Base-by-base conservation (phyloP, 2,113 vertebrate genomes). In the Elanus axillaris region DNA sequence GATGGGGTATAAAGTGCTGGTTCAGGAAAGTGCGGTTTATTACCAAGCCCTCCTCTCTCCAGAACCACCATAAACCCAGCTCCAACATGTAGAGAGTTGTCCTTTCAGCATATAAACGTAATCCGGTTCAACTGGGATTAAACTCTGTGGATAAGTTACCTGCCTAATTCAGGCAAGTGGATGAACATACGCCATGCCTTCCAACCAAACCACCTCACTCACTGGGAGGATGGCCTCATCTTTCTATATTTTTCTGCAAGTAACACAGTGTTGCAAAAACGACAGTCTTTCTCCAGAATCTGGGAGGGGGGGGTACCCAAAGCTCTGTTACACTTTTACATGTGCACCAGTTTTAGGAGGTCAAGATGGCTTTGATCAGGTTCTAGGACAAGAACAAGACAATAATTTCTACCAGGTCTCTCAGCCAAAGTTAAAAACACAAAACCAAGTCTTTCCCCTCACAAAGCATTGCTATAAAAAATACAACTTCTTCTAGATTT, bases 381-480 rank as follows among this genome's bases (percentile, higher is more conserved):
- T 79, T 80, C 68, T 94, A 83, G 79, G 55, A 64, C 66, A 78
- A 74, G 52, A 83, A 93, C 1, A 4, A 92, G 48, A 66, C 85
- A 62, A n/a, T 63, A 13, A 66, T 48, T 90, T 83, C 87, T 85
- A 92, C 42, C 63, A 92, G 60, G 26, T 95, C 52, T 86, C 66
- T 91, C 81, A 53, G 42, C 34, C 4, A 1, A 93, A 86, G 88
- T 74, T 90, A 78, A 93, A 93, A 94, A 58, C 73, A 69, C 59
- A 91, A 88, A 94, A 29, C 11, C 69, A 90, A 88, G 71, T 76
- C 71, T 60, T 83, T 59, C 29, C 74, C 40, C 48, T 91, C 74
- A 60, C 19, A 83, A 86, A 90, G 29, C n/a, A 91, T 9, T 85
- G 17, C 22, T 97, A 94, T 91, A 97, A 97, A 96, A 97, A 97